phyloP scores from a whole-genome alignment of 1,140 invertebrate species.

The Tetragonula clypearis region DNA sequence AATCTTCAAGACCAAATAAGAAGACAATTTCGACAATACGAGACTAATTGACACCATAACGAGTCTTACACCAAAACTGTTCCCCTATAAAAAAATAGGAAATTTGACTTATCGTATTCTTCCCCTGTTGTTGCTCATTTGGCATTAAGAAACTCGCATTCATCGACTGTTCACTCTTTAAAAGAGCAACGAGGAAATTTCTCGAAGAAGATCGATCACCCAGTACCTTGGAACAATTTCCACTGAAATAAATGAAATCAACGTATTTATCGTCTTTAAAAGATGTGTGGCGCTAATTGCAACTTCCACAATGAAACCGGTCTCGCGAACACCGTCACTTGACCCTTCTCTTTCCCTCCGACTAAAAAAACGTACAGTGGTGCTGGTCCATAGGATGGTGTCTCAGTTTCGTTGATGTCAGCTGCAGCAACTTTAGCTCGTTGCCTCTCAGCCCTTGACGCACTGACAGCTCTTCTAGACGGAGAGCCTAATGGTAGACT shows the following conservation, averaged over 20 bases:
- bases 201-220: not conserved
- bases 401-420: constrained; percentile 71
- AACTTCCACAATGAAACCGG: constrained; percentile 87
- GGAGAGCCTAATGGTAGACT: constrained; percentile 78
- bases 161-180: not conserved
- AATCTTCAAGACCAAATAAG: not conserved
- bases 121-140: not conserved
- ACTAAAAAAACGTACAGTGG: constrained; percentile 85
- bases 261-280: constrained; percentile 65
- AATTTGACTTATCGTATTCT: not conserved
- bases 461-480: constrained; percentile 79
- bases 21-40: not conserved
- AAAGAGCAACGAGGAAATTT: not conserved
- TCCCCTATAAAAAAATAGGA: not conserved
- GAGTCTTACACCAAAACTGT: not conserved
- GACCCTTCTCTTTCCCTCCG: constrained; percentile 86
- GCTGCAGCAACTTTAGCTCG: constrained; percentile 75
- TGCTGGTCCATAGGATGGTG: constrained; percentile 77
- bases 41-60: not conserved
- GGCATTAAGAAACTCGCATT: not conserved
- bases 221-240: not conserved
- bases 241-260: not conserved
- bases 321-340: constrained; percentile 86
- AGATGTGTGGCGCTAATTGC: constrained; percentile 83
- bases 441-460: constrained; percentile 80